Evolutionary conservation across 2,113 vertebrate genomes (phyloP).

Genomic region (Zapus hudsonius): DNA sequence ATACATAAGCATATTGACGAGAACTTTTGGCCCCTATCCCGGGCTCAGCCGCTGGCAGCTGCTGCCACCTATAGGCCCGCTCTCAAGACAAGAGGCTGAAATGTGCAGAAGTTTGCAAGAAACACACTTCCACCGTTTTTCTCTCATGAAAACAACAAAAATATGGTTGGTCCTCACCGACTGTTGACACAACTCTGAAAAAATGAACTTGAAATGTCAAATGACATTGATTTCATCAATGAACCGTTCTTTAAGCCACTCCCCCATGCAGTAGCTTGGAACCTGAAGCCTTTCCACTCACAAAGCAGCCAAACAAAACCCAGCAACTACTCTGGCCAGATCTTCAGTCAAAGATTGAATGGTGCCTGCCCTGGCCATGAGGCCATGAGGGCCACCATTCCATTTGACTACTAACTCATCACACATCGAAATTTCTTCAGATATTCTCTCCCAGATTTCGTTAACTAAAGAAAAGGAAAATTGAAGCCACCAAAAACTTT

Average conservation of each 20-base stretch:
- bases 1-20: slow-evolving; percentile 71
- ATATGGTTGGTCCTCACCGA: background rate
- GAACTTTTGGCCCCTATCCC: slow-evolving; percentile 63
- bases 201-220: background rate
- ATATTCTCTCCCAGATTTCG: background rate
- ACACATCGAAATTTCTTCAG: background rate
- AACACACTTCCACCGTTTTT: slow-evolving; percentile 4
- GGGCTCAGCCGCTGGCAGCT: slow-evolving; percentile 75
- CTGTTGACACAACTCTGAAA: background rate
- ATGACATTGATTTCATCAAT: background rate
- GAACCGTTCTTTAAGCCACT: background rate
- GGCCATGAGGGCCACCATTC: background rate
- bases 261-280: background rate
- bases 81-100: slow-evolving; percentile 65
- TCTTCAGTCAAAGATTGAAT: background rate
- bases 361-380: background rate
- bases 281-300: background rate
- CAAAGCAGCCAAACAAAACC: slow-evolving; percentile 2
- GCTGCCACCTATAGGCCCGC: slow-evolving; percentile 82
- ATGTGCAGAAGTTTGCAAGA: slow-evolving; percentile 23
- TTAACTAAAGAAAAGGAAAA: slow-evolving; percentile 14
- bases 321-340: background rate
- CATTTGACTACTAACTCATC: background rate
- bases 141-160: background rate
- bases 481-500: background rate